phyloP scores from a whole-genome alignment of 2,797 vertebrate species.

The Acipenser transmontanus region DNA sequence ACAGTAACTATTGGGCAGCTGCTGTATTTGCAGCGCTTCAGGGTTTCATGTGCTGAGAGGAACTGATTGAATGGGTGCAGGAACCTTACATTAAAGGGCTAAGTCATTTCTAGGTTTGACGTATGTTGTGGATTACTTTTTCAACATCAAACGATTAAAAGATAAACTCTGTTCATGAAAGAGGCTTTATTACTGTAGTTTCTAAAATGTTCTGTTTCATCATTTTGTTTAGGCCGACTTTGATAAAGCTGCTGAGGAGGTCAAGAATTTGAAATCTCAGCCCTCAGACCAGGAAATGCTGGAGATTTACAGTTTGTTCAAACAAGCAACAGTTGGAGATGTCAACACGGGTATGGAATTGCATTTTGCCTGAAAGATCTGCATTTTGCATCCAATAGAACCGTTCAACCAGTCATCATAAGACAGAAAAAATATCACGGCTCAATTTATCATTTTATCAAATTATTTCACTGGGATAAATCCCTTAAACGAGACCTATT shows the following conservation, averaged over 20 bases:
- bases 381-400: not conserved
- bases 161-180: too few species aligned
- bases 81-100: too few species aligned
- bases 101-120: not conserved
- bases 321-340: slow-evolving; percentile 79
- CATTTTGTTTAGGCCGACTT: slow-evolving; percentile 64
- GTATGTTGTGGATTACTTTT: too few species aligned
- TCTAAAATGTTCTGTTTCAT: not conserved
- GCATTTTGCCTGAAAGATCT: not conserved
- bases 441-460: too few species aligned
- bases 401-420: not conserved
- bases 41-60: too few species aligned
- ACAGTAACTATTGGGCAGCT: too few species aligned
- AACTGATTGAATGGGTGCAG: too few species aligned
- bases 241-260: slow-evolving; percentile 74
- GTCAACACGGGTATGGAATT: slow-evolving; percentile 64
- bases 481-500: too few species aligned
- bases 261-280: slow-evolving; percentile 61
- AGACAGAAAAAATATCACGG: not conserved
- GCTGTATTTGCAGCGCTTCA: too few species aligned
- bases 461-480: too few species aligned
- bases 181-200: not conserved
- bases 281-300: slow-evolving; percentile 64
- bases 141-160: too few species aligned
- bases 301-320: slow-evolving; percentile 72